phyloP scores from a whole-genome alignment of 2,888 invertebrate genomes.

The Serripes groenlandicus region DNA sequence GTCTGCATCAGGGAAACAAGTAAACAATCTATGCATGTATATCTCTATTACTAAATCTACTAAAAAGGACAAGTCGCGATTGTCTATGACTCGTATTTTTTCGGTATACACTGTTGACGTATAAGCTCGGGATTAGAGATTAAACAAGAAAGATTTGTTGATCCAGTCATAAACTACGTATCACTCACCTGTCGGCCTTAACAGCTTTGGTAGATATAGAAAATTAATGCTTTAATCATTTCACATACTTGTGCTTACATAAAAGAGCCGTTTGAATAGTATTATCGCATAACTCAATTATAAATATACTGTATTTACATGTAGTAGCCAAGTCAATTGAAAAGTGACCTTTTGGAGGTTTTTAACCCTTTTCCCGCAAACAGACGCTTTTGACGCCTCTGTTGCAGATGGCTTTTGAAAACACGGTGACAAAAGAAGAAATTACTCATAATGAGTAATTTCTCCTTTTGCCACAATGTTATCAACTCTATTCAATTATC shows the following conservation, averaged over 20 bases:
- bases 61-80: no score
- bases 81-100: neutral
- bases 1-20: no score
- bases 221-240: neutral
- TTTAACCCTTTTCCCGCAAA: neutral
- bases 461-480: slow-evolving; percentile 8
- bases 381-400: neutral
- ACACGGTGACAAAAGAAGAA: slow-evolving; percentile 8
- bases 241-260: no score
- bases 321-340: no score
- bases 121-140: neutral
- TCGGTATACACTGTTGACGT: neutral
- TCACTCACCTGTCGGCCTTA: neutral
- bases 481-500: neutral
- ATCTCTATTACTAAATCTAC: no score
- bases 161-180: neutral
- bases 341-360: no score
- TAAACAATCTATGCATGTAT: no score
- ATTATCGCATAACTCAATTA: no score
- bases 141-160: neutral
- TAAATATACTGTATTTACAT: no score
- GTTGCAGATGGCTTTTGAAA: no score
- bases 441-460: neutral
- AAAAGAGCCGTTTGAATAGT: no score
- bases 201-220: neutral